Evolutionary conservation across 1,140 invertebrate genomes (phyloP), one percentile per base, ranked within the genome.

Genomic region (Atta colombica): DNA sequence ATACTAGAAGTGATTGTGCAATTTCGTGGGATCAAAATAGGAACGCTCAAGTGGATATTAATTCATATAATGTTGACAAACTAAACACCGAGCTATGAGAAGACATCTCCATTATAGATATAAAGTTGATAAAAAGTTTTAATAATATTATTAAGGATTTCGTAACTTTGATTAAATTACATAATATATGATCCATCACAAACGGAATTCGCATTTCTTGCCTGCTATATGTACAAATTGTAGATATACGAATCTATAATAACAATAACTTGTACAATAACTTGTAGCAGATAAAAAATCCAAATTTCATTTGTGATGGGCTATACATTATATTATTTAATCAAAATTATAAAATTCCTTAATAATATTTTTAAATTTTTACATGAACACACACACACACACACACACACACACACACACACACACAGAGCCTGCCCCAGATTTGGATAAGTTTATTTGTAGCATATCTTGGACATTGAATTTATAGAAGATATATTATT

Each of bases 1-100:
- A 39, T 91, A 78, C 14, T 66, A 74, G 45, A 69, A 21, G 66
- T 86, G 74, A 92, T 92, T 90, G 87, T 92, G 87, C 87, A 92
- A 93, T 92, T 93, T 93, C 85, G 91, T 91, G 92, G 93, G 93
- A 93, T 92, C 92, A 94, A 84, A 94, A 86, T 10, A 82, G 49
- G 63, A 82, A 68, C 80, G 78, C 55, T 90, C 51, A 82, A 87
- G 63, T 86, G 82, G 84, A 31, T 74, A 63, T 87, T 86, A 71
- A 68, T 53, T 82, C 18, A 75, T 31, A 35, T 51, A 82, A 71
- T 58, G 21, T 45, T 74, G 55, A 72, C 49, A 35, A 68, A 80
- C 6, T 31, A n/a, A 49, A 53, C 21, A 72, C 25, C 28, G 69
- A 80, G 5, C 68, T n/a, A 28, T 31, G 16, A 81, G 31, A 4